These are phyloP conservation scores for Heteromormyrus szaboi DNA, from an alignment of 2,797 vertebrate species.

Conservation along the genomic window DNA sequence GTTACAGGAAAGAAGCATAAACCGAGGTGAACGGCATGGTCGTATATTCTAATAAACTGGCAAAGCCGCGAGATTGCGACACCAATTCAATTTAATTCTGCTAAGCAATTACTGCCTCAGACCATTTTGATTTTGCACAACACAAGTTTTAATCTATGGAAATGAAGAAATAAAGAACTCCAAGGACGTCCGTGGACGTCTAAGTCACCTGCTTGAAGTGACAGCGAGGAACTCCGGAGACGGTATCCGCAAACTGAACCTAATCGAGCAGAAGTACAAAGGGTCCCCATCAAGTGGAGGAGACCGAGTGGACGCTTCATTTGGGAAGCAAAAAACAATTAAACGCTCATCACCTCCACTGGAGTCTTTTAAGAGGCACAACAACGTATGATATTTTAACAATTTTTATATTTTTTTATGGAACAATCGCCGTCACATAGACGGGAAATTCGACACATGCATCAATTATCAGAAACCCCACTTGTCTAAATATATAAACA, in stretches of 20 bases:
- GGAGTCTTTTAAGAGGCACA: neutral
- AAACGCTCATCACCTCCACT: neutral
- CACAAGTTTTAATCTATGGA: neutral
- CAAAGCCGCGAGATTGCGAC: slow-evolving; percentile 25
- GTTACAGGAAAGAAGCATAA: slow-evolving; percentile 53
- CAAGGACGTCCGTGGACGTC: neutral
- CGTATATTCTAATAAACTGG: slow-evolving; percentile 41
- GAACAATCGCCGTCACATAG: slow-evolving; percentile 1
- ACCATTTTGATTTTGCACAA: neutral
- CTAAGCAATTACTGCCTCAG: neutral
- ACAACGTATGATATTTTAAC: neutral
- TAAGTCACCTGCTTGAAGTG: neutral
- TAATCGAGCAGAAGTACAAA: slow-evolving; percentile 13
- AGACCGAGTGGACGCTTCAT: neutral
- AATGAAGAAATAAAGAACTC: slow-evolving; percentile 16
- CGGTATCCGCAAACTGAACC: slow-evolving; percentile 16
- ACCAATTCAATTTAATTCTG: slow-evolving; percentile 22
- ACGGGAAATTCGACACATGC: neutral
- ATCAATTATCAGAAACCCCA: neutral
- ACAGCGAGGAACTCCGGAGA: neutral
- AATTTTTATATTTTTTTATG: neutral
- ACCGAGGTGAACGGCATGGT: slow-evolving; percentile 32
- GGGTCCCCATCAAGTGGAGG: neutral
- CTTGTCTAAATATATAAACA: neutral
- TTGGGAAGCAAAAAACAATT: neutral